Conservation (phyloP, 2,113 vertebrate species). For the Martes martes region DNA sequence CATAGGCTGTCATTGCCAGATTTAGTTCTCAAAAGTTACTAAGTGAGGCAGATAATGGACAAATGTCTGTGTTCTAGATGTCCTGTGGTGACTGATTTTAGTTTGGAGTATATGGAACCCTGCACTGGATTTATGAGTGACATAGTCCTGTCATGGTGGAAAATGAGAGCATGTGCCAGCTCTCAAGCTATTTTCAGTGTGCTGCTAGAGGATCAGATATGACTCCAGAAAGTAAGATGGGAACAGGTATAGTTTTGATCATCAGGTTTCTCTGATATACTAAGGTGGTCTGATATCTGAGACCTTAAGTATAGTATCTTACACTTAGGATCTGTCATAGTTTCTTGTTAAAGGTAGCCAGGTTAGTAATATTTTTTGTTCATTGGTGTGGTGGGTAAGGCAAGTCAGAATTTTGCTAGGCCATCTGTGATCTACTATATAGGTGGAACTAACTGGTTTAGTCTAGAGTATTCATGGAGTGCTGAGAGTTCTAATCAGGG, state of each 20-base stretch:
- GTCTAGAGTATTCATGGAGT: not conserved
- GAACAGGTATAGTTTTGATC: not conserved
- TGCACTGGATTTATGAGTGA: not conserved
- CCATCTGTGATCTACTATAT: not conserved
- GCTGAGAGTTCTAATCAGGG: not conserved
- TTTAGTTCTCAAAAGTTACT: slow-evolving; percentile 39
- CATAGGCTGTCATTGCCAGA: not conserved
- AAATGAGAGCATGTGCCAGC: not conserved
- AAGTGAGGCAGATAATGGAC: not conserved
- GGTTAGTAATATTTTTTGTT: slow-evolving; percentile 30
- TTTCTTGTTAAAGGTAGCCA: slow-evolving; percentile 1
- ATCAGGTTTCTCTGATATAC: not conserved
- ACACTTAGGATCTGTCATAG: not conserved
- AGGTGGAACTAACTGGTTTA: not conserved
- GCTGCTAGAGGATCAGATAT: not conserved
- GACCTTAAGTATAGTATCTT: not conserved
- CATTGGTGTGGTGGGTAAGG: not conserved
- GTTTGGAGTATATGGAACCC: not conserved
- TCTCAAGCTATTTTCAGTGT: not conserved
- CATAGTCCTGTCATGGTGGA: not conserved
- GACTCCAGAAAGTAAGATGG: not conserved
- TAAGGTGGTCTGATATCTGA: not conserved
- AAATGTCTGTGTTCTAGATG: not conserved
- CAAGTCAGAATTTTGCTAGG: slow-evolving; percentile 15
- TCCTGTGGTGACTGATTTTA: slow-evolving; percentile 33